A percentile compares a stretch with the other conserved stretches of the same genome.
Evolutionary conservation across 2,888 invertebrate genomes (phyloP).

Genomic region (Temnothorax ravouxi): DNA sequence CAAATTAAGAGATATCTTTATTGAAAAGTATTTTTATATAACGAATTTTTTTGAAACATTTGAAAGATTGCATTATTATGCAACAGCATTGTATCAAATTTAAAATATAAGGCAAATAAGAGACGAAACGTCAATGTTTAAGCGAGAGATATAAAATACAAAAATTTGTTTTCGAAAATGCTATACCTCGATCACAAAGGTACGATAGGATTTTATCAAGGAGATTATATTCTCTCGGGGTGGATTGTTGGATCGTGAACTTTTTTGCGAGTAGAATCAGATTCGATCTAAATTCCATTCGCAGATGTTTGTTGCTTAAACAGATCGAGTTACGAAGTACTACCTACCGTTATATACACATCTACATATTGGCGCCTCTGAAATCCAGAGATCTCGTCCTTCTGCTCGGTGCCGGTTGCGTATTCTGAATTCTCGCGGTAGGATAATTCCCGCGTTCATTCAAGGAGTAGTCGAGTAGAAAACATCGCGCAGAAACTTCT

Average conservation of each 20-base stretch:
- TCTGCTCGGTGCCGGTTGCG: constrained; percentile 41
- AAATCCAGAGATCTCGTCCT: constrained; percentile 53
- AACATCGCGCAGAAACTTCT: constrained; percentile 54
- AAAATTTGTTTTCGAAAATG: neutral
- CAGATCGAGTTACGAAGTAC: constrained; percentile 14
- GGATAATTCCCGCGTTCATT: constrained; percentile 35
- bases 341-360: constrained; percentile 25
- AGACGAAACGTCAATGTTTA: too few relatives aligned
- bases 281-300: constrained; percentile 45
- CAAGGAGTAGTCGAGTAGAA: constrained; percentile 66
- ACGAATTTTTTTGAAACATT: neutral
- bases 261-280: constrained; percentile 13
- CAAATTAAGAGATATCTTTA: neutral
- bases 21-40: neutral
- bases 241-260: constrained; percentile 22
- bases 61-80: neutral
- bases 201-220: constrained; percentile 13
- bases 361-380: constrained; percentile 18
- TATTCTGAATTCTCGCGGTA: constrained; percentile 27
- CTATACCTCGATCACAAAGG: neutral
- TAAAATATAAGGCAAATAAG: neutral
- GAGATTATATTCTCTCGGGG: constrained; percentile 17
- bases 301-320: constrained; percentile 27
- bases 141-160: too few relatives aligned
- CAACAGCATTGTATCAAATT: too few relatives aligned